A percentile compares a stretch with the other conserved stretches of the same genome.
Evolutionary conservation across 2,888 invertebrate genomes (phyloP).

Genomic region (Agelastica alni): DNA sequence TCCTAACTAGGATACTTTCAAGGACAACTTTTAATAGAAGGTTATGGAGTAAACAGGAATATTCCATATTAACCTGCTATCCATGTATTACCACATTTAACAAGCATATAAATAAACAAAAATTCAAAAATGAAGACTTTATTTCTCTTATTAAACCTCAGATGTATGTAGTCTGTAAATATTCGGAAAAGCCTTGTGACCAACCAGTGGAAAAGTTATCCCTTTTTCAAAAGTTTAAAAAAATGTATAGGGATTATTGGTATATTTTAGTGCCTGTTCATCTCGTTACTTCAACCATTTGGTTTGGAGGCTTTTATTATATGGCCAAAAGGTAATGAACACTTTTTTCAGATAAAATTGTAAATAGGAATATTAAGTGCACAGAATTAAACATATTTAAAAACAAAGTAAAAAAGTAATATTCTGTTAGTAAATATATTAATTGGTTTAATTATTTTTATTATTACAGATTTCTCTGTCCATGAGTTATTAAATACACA

Average conservation of each 20-base stretch:
- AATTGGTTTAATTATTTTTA: too few species aligned
- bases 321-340: slow-evolving; percentile 82
- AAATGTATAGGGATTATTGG: slow-evolving; percentile 95
- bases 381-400: too few species aligned
- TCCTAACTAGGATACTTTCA: slow-evolving; percentile 9
- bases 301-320: slow-evolving; percentile 89
- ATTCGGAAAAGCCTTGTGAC: slow-evolving; percentile 1
- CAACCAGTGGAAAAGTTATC: slow-evolving; percentile 58
- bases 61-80: slow-evolving; percentile 1
- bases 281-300: slow-evolving; percentile 80
- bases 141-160: background rate
- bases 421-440: too few species aligned
- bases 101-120: background rate
- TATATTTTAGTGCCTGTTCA: slow-evolving; percentile 95
- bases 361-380: too few species aligned
- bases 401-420: too few species aligned
- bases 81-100: slow-evolving; percentile 1
- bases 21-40: slow-evolving; percentile 5
- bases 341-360: too few species aligned
- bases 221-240: slow-evolving; percentile 81
- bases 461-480: too few species aligned
- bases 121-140: background rate
- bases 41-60: slow-evolving; percentile 9
- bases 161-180: slow-evolving; percentile 1
- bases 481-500: too few species aligned